Evolutionary conservation across 1,140 invertebrate genomes (phyloP).

Genomic region (Zeugodacus cucurbitae): DNA sequence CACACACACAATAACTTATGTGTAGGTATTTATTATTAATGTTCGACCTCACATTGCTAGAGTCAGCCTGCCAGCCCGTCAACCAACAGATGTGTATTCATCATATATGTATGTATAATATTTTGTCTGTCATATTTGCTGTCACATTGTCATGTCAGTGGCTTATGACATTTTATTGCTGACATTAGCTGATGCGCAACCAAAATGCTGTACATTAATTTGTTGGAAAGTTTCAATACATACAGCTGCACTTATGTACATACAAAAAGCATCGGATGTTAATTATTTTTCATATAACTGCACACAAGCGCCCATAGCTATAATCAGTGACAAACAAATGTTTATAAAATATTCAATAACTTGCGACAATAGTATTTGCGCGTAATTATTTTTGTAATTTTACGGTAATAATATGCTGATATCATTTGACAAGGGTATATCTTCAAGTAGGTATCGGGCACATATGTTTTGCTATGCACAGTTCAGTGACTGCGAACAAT

Average conservation of each 20-base stretch:
- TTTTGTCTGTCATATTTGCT: neutral
- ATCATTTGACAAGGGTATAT: too few relatives aligned
- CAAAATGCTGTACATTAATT: slow-evolving; percentile 8
- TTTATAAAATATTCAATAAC: neutral
- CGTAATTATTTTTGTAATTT: neutral
- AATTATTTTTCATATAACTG: slow-evolving; percentile 22
- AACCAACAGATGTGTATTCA: neutral
- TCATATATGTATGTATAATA: neutral
- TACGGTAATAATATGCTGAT: neutral
- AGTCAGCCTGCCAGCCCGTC: neutral
- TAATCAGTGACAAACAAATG: neutral
- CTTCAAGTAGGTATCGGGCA: neutral
- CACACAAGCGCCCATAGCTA: neutral
- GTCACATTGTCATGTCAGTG: slow-evolving; percentile 28
- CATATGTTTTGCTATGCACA: neutral
- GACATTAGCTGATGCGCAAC: slow-evolving; percentile 28
- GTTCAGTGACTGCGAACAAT: neutral
- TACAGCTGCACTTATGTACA: neutral
- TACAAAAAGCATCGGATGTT: neutral
- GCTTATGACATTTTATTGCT: slow-evolving; percentile 10
- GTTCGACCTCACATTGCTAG: neutral
- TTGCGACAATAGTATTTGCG: neutral
- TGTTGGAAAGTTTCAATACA: neutral
- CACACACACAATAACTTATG: neutral
- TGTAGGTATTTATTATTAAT: neutral